These are phyloP conservation scores for Volucella inflata DNA, from an alignment of 2,888 invertebrate species.

Conservation along the genomic window DNA sequence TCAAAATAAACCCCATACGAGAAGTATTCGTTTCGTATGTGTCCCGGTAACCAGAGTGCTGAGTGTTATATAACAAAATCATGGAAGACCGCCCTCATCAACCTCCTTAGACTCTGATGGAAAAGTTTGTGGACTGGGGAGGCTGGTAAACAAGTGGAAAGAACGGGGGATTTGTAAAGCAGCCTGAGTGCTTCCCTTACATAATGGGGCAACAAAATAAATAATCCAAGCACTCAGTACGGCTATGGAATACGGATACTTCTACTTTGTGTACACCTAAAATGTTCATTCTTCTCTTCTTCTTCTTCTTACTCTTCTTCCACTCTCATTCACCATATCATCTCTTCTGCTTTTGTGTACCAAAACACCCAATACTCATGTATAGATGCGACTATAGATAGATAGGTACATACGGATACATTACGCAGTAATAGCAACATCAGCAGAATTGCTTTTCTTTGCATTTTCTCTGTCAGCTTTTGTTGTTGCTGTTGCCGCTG, in stretches of 20 bases:
- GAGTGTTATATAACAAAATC: constrained; percentile 33
- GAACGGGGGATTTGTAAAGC: not conserved
- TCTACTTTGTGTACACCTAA: constrained; percentile 46
- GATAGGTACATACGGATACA: not conserved
- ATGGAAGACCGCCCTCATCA: constrained; percentile 43
- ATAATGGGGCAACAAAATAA: constrained; percentile 56
- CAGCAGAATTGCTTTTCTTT: constrained; percentile 30
- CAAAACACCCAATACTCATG: not conserved
- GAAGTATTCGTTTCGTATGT: constrained; percentile 32
- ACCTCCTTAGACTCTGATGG: not conserved
- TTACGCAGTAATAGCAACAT: no score
- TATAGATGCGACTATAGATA: not conserved
- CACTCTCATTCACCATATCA: constrained; percentile 23
- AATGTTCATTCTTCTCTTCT: constrained; percentile 31
- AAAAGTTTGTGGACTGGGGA: no score
- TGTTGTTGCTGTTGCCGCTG: not conserved
- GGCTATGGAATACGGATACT: not conserved
- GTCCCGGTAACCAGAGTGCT: constrained; percentile 29
- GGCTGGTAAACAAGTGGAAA: no score
- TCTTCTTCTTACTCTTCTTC: not conserved
- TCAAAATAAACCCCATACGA: constrained; percentile 16
- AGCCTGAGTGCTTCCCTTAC: constrained; percentile 42
- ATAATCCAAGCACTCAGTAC: constrained; percentile 51
- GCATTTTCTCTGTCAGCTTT: constrained; percentile 34
- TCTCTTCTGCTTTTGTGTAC: not conserved